Base-by-base conservation (phyloP, 2,797 vertebrate genomes). In the Salarias fasciatus region DNA sequence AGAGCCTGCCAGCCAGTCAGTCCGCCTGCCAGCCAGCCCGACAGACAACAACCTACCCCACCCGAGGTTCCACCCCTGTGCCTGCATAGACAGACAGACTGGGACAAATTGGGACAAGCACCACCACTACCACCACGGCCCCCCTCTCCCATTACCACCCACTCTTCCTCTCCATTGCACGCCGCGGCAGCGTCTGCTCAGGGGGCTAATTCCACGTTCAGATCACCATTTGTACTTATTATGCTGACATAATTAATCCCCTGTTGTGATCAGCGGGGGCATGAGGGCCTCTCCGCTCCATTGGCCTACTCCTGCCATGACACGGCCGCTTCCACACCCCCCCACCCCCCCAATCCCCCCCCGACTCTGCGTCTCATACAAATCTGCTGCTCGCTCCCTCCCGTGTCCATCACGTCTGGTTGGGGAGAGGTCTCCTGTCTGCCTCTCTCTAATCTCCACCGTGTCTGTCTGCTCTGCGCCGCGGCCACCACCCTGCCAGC, bases 241-340 rank as follows among this genome's bases (percentile, higher is more conserved):
- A 93, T 93, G 87, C 90, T 88, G 93, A 93, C 90, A 92, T 91
- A 93, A 94, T 94, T 92, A 89, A 93, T 93, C 87, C 91, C 94
- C 94, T 94, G 93, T 94, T 93, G 94, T 92, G 93, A 93, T 92
- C 94, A 94, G 93, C 91, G 48, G 94, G 95, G 89, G 88, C 86
- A 90, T 67, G 86, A 91, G 91, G 92, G 92, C 91, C 93, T 93
- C 90, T 86, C 75, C 80, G 89, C 92, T 94, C 90, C 88, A 77
- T 67, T 89, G 90, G 86, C 90, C 83, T 92, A 90, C 75, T 75
- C 78, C 81, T 85, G 80, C 78, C 66, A 80, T 72, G 78, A 81
- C 78, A 85, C 81, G 69, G 66, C 53, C 46, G 54, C 77, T 58
- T 65, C 71, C 70, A 57, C 82, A 6, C 33, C 33, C 33, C 33